phyloP scores from a whole-genome alignment of 2,113 vertebrate genomes.

The Tragelaphus buxtoni region DNA sequence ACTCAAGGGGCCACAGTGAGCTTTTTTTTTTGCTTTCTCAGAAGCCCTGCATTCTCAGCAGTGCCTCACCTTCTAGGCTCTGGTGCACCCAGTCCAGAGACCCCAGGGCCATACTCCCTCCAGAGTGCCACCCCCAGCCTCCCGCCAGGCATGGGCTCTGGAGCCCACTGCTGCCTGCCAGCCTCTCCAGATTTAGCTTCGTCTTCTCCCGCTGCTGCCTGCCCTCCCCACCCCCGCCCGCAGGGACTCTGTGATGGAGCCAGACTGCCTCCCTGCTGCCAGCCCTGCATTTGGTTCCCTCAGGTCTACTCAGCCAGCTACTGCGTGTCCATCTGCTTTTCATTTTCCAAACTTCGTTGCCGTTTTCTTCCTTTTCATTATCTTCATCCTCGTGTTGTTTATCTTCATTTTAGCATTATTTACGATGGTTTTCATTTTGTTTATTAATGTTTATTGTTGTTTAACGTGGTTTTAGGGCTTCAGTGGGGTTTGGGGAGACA shows the following conservation, averaged over 20 bases:
- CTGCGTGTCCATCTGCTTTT: neutral
- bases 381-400: neutral
- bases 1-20: neutral
- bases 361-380: neutral
- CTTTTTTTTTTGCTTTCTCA: neutral
- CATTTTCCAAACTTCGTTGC: neutral
- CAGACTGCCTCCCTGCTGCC: neutral
- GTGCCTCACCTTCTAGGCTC: neutral
- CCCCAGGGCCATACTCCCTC: no score
- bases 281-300: neutral
- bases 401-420: neutral
- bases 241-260: neutral
- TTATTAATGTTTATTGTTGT: neutral
- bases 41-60: neutral
- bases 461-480: neutral
- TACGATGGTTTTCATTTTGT: neutral
- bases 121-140: neutral
- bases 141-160: rapidly evolving
- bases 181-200: neutral
- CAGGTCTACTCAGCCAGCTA: neutral
- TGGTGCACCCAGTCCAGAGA: neutral
- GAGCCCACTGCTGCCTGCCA: neutral
- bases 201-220: neutral
- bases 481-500: neutral
- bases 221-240: neutral